Percentiles rank a stretch among this genome's conserved stretches.
Conservation (phyloP, 2,888 invertebrate species). For the Dryocosmus kuriphilus region DNA sequence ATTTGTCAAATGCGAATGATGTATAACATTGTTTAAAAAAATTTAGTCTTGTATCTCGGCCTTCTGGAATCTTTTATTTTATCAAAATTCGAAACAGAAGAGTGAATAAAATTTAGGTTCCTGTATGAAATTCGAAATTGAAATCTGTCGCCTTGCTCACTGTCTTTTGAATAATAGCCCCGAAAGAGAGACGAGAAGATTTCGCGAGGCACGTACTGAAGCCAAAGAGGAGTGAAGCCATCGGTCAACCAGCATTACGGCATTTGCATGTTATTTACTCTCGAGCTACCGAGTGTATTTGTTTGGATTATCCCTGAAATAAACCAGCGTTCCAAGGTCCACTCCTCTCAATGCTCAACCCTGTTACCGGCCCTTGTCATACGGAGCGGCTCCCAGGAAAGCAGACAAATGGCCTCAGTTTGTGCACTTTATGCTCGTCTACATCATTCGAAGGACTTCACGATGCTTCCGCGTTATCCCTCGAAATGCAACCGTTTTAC, state of each 20-base stretch:
- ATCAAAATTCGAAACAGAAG: not conserved
- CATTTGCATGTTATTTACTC: constrained; percentile 78
- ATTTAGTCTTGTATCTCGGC: not conserved
- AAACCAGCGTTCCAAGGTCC: constrained; percentile 71
- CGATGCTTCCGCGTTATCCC: constrained; percentile 46
- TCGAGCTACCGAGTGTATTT: constrained; percentile 77
- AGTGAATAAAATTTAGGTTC: not conserved
- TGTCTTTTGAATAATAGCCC: constrained; percentile 40
- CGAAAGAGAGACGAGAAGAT: constrained; percentile 58
- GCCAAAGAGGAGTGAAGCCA: constrained; percentile 72
- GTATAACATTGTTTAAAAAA: too few species aligned
- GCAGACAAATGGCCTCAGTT: constrained; percentile 73
- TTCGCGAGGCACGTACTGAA: constrained; percentile 69
- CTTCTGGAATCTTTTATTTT: not conserved
- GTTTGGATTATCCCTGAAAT: constrained; percentile 78
- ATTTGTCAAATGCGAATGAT: too few species aligned
- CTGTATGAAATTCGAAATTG: not conserved
- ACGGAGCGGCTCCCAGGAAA: constrained; percentile 64
- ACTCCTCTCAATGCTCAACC: constrained; percentile 60
- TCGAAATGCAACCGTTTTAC: not conserved
- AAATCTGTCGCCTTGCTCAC: not conserved
- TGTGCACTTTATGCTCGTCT: constrained; percentile 68
- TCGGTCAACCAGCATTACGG: constrained; percentile 78
- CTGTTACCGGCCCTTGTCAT: constrained; percentile 57
- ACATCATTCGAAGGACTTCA: constrained; percentile 67